These are phyloP conservation scores for Aptenodytes patagonicus DNA, from an alignment of 2,113 vertebrate genomes.

Conservation along the genomic window DNA sequence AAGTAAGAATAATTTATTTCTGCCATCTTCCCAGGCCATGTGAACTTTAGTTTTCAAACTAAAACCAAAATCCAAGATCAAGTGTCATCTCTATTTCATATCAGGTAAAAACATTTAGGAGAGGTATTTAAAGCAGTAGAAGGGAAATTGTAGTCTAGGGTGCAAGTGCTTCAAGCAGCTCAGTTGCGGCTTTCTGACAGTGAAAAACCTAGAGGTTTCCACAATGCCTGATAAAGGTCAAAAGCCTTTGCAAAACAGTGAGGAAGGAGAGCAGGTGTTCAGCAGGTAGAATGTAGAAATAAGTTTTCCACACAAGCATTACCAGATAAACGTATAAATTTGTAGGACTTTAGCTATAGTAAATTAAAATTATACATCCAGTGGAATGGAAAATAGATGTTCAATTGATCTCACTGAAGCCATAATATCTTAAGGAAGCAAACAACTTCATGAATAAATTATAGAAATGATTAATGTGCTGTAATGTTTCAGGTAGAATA, in stretches of 20 bases:
- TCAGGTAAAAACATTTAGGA: neutral
- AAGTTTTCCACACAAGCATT: neutral
- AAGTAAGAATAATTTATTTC: neutral
- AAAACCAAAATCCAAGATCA: neutral
- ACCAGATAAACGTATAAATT: neutral
- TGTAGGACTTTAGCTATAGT: neutral
- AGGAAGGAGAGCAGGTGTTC: neutral
- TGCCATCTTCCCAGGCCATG: neutral
- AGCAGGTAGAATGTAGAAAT: neutral
- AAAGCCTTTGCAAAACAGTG: neutral
- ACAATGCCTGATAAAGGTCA: neutral
- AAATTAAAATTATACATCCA: neutral
- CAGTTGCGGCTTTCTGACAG: neutral
- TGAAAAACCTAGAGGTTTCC: neutral
- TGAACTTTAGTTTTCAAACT: neutral
- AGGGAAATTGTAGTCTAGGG: neutral
- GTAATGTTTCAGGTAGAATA: neutral
- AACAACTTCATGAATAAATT: neutral
- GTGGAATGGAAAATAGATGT: neutral
- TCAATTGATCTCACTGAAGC: neutral
- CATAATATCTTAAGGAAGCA: neutral
- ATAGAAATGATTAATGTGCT: neutral
- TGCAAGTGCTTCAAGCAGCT: neutral
- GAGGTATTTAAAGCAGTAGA: neutral
- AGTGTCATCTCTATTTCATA: neutral